phyloP scores from a whole-genome alignment of 1,140 invertebrate genomes.

The Vanessa tameamea region DNA sequence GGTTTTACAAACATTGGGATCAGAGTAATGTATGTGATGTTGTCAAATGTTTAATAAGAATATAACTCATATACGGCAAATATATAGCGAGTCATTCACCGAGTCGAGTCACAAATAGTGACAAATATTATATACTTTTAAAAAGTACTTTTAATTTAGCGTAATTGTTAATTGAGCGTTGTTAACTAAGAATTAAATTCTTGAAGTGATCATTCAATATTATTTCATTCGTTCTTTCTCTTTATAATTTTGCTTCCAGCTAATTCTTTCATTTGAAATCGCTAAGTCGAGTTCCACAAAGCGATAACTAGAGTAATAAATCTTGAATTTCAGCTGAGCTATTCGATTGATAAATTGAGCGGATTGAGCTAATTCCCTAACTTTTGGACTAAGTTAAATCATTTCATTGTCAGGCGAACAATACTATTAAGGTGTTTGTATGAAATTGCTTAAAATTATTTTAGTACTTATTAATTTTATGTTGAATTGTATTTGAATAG shows the following conservation, averaged over 20 bases:
- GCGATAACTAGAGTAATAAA: slow-evolving; percentile 16
- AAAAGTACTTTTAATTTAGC: background rate
- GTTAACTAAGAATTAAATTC: background rate
- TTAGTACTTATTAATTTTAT: background rate
- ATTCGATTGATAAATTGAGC: slow-evolving; percentile 16
- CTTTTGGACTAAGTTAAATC: slow-evolving; percentile 10
- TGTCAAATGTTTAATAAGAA: too few species aligned
- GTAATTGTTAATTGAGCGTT: background rate
- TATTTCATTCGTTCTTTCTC: background rate
- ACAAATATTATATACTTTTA: too few species aligned
- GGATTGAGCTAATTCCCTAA: slow-evolving; percentile 14
- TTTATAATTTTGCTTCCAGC: slow-evolving; percentile 6
- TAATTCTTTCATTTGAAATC: slow-evolving; percentile 10
- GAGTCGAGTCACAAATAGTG: too few species aligned
- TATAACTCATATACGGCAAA: too few species aligned
- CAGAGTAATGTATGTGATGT: too few species aligned
- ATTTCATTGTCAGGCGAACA: slow-evolving; percentile 10
- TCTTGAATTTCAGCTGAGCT: slow-evolving; percentile 12
- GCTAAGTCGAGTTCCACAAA: slow-evolving; percentile 15
- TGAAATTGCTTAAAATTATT: background rate
- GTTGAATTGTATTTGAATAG: background rate
- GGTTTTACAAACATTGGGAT: too few species aligned
- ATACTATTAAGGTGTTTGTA: background rate
- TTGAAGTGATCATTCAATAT: slow-evolving; percentile 7
- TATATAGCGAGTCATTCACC: too few species aligned